phyloP scores from a whole-genome alignment of 1,140 invertebrate species.

The Diachasma alloeum region DNA sequence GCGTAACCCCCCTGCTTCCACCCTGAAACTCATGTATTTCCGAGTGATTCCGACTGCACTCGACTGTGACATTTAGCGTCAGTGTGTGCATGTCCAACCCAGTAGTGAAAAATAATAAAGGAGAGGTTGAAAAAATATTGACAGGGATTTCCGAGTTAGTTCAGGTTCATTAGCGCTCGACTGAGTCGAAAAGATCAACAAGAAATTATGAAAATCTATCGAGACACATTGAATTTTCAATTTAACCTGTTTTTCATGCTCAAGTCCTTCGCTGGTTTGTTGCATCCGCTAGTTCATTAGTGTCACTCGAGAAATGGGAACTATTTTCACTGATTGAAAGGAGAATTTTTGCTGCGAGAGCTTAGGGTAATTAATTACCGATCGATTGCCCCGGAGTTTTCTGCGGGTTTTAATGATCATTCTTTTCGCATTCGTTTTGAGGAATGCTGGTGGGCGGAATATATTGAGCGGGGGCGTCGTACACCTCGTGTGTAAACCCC shows the following conservation, averaged over 20 bases:
- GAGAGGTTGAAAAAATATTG: not conserved
- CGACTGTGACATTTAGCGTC: not conserved
- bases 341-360: too few species aligned
- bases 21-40: too few species aligned
- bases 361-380: too few species aligned
- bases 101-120: not conserved
- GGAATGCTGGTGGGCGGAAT: not conserved
- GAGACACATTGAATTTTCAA: slow-evolving; percentile 4
- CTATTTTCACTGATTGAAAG: too few species aligned
- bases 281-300: not conserved
- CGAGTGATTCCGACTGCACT: not conserved
- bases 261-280: not conserved
- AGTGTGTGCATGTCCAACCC: not conserved
- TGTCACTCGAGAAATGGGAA: not conserved
- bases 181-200: not conserved
- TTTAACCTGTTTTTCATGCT: not conserved
- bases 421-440: not conserved
- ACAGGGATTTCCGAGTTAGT: not conserved
- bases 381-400: not conserved
- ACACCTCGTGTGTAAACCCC: not conserved
- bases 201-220: slow-evolving; percentile 1
- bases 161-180: not conserved
- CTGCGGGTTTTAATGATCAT: too few species aligned
- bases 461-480: not conserved
- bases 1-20: not conserved